Evolutionary conservation across 2,113 vertebrate genomes (phyloP), one percentile per base, ranked within the genome.

Genomic region (Heterocephalus glaber): DNA sequence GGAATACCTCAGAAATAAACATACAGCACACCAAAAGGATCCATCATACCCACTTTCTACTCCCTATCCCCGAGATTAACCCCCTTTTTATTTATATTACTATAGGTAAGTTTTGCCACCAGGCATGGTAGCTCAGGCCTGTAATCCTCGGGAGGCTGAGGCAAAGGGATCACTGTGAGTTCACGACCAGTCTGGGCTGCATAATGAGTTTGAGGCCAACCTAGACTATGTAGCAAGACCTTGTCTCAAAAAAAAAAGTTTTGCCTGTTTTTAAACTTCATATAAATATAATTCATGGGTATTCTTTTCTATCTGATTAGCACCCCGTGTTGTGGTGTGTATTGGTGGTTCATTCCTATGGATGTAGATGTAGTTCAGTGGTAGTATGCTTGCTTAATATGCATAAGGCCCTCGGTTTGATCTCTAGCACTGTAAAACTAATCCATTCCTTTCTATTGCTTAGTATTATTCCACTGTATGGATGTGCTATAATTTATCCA

Each of bases 201-300:
- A 3, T 26, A 44, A 26, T 47, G 47, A 76, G 28, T 76, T 30
- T 24, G 12, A 76, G 72, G 41, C 72, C 28, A 2, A 24, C 44
- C 44, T 76, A 24, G 24, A 47, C 41, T 76, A 76, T 26, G 47
- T 76, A 47, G 26, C 11, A 14, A 47, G 72, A 44, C 12, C 24
- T 24, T 76, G 44, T 76, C 44, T 49, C 72, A 47, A 76, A 76
- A 74, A n/a, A n/a, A 14, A 47, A 72, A 85, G 13, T 81, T 89
- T 77, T 94, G 8, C 79, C 81, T 97, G 70, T 61, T 94, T 92
- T 96, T 91, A n/a, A 81, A 83, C 17, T 86, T 97, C 58, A 66
- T 87, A 35, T 84, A 93, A 77, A 93, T 82, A 30, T 38, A 94
- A 86, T 77, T 92, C 54, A 84, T 92, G n/a, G 81, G 10, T 58